Evolutionary conservation across 92 coral and sea anemone genomes (phyloP).

Genomic region (Meandrina meandrites): DNA sequence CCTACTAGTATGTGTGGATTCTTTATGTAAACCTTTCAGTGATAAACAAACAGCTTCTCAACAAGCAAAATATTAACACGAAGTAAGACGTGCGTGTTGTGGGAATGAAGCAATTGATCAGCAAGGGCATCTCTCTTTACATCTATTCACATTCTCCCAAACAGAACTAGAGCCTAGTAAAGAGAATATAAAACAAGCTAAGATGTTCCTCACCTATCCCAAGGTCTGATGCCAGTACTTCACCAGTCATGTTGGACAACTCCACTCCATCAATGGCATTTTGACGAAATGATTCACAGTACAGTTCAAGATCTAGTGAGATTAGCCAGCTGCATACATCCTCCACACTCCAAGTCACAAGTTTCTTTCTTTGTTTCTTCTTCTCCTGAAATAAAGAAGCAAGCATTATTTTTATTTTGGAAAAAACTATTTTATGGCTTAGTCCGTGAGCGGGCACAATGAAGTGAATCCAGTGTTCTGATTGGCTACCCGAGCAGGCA

Average conservation of each 20-base stretch:
- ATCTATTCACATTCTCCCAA: background rate
- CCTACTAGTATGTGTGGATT: no score
- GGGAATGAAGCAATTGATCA: no score
- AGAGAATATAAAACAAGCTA: background rate
- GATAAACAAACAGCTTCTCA: no score
- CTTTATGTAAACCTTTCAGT: no score
- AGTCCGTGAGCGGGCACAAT: no score
- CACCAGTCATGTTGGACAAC: conserved; percentile 74
- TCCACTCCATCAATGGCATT: conserved; percentile 96
- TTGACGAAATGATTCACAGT: conserved; percentile 77
- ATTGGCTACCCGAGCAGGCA: no score
- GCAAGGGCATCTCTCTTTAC: no score
- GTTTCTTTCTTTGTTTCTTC: conserved; percentile 68
- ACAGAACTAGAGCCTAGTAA: background rate
- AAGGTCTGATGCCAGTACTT: conserved; percentile 82
- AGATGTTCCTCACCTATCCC: conserved; percentile 69
- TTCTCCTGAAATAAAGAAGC: background rate
- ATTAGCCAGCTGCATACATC: conserved; percentile 92
- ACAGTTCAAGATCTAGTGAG: conserved; percentile 83
- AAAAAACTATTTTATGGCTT: no score
- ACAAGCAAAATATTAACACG: no score
- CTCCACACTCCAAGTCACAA: conserved; percentile 84
- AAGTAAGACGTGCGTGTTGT: no score
- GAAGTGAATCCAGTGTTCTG: no score
- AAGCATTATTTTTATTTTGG: background rate